These are phyloP conservation scores for Arctocebus calabarensis DNA, from an alignment of 2,797 vertebrate genomes.

Conservation along the genomic window DNA sequence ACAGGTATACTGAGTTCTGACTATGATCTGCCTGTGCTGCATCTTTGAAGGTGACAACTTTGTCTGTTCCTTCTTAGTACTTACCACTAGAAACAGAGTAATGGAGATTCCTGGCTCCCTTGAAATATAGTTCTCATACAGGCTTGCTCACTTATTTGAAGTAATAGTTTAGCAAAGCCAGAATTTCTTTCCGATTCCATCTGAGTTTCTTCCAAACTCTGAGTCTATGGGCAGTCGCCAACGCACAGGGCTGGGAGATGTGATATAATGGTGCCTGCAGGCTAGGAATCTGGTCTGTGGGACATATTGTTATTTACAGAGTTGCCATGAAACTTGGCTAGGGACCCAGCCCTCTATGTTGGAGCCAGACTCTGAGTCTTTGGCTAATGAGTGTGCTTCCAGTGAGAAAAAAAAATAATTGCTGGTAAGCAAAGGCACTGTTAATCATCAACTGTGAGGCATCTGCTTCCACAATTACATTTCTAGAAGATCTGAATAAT, in stretches of 20 bases:
- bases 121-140: constrained; percentile 14
- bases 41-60: background rate
- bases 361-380: constrained; percentile 72
- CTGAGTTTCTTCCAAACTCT: constrained; percentile 67
- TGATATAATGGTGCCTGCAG: constrained; percentile 70
- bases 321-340: constrained; percentile 68
- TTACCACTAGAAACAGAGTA: background rate
- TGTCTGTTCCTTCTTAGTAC: background rate
- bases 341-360: constrained; percentile 39
- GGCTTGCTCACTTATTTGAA: constrained; percentile 55
- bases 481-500: constrained; percentile 65
- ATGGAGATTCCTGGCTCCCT: background rate
- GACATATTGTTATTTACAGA: constrained; percentile 81
- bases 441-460: constrained; percentile 69
- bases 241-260: constrained; percentile 51
- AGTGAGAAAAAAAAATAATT: constrained; percentile 64
- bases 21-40: background rate
- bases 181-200: constrained; percentile 56
- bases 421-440: constrained; percentile 59
- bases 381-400: constrained; percentile 71
- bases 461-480: constrained; percentile 67
- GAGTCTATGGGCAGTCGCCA: constrained; percentile 56
- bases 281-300: constrained; percentile 73
- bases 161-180: constrained; percentile 43
- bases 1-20: background rate